Conservation (phyloP, 2,888 invertebrate genomes). For the Ectemnius continuus region DNA sequence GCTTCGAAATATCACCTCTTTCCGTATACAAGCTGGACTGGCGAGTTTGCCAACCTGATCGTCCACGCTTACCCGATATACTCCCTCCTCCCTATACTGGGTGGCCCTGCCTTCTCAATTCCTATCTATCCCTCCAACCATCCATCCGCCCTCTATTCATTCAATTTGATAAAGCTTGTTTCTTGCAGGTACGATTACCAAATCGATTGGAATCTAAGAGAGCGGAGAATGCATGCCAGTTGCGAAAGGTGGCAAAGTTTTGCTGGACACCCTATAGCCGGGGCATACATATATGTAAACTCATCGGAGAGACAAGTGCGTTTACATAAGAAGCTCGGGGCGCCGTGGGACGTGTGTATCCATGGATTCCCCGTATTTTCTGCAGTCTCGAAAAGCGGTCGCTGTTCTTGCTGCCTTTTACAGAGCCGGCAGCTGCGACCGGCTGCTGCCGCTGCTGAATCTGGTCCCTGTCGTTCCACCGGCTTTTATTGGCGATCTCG, state of each 20-base stretch:
- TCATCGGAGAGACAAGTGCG: slow-evolving; percentile 26
- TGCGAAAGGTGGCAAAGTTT: background rate
- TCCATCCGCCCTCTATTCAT: too few relatives aligned
- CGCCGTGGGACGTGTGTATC: slow-evolving; percentile 20
- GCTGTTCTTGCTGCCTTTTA: slow-evolving; percentile 41
- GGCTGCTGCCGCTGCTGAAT: slow-evolving; percentile 47
- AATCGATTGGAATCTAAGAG: too few relatives aligned
- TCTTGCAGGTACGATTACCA: too few relatives aligned
- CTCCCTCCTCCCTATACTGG: too few relatives aligned
- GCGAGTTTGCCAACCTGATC: too few relatives aligned
- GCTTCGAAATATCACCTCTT: slow-evolving; percentile 67
- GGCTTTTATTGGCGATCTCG: slow-evolving; percentile 39
- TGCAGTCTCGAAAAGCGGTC: slow-evolving; percentile 40
- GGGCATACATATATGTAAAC: slow-evolving; percentile 23
- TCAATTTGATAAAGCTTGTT: too few relatives aligned
- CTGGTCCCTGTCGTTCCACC: slow-evolving; percentile 24
- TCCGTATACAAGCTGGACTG: slow-evolving; percentile 6
- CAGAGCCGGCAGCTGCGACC: slow-evolving; percentile 45
- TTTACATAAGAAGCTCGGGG: slow-evolving; percentile 7
- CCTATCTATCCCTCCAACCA: too few relatives aligned
- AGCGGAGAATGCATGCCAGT: background rate
- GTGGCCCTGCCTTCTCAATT: too few relatives aligned
- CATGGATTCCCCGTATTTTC: slow-evolving; percentile 42
- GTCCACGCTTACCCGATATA: too few relatives aligned
- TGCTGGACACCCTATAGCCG: slow-evolving; percentile 1